phyloP scores from a whole-genome alignment of 2,113 vertebrate genomes.

The Peromyscus maniculatus region DNA sequence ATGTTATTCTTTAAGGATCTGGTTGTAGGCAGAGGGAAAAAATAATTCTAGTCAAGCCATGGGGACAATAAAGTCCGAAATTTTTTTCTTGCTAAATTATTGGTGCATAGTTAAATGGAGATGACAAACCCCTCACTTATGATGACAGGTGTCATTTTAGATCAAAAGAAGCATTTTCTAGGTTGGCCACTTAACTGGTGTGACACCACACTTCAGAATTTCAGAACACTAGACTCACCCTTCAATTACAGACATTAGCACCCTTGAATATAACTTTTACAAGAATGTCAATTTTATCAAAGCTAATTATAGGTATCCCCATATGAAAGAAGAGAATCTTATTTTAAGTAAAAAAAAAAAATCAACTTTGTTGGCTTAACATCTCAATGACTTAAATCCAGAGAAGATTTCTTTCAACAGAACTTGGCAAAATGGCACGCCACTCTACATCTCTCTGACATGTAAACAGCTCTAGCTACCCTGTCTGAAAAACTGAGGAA shows the following conservation, averaged over 20 bases:
- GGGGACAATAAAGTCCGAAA: neutral
- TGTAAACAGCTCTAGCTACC: neutral
- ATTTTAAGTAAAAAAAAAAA: slow-evolving; percentile 38
- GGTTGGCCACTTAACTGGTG: neutral
- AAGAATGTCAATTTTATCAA: slow-evolving; percentile 34
- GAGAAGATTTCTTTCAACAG: neutral
- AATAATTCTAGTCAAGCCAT: neutral
- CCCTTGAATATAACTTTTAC: neutral
- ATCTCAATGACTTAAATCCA: slow-evolving; percentile 30
- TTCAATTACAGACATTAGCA: slow-evolving; percentile 25
- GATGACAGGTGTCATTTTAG: neutral
- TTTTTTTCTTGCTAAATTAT: neutral
- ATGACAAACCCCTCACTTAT: neutral
- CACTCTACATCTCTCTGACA: neutral
- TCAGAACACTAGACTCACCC: neutral
- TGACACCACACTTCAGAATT: neutral
- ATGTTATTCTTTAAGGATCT: neutral
- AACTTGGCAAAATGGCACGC: neutral
- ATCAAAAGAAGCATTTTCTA: slow-evolving; percentile 23
- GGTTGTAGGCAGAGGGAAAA: neutral
- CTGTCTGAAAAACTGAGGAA: neutral
- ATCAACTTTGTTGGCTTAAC: slow-evolving; percentile 43
- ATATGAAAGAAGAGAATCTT: slow-evolving; percentile 26
- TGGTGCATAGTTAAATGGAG: neutral
- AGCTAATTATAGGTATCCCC: slow-evolving; percentile 29